phyloP scores from a whole-genome alignment of 2,888 invertebrate genomes.

The Drosophila peninsularis region DNA sequence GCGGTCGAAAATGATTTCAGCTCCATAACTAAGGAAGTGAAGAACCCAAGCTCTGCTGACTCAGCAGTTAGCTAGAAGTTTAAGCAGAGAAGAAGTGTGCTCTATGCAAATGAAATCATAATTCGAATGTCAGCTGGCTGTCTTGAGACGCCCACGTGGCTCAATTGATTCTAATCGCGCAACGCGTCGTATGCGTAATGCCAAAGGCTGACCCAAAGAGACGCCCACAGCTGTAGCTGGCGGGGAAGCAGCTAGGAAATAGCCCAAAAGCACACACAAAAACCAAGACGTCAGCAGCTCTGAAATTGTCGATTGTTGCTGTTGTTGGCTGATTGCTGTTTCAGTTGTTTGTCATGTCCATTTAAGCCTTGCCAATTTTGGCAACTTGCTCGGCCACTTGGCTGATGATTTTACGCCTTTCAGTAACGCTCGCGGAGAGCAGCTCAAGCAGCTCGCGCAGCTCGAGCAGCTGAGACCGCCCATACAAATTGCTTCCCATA shows the following conservation, averaged over 20 bases:
- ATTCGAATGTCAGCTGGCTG: conserved; percentile 36
- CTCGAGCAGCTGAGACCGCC: conserved; percentile 48
- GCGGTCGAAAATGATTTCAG: conserved; percentile 17
- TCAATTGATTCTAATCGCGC: conserved; percentile 47
- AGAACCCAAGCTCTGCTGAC: conserved; percentile 1
- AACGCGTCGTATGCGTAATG: conserved; percentile 66
- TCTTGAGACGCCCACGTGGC: conserved; percentile 30
- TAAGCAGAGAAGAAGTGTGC: conserved; percentile 4
- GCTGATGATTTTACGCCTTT: conserved; percentile 66
- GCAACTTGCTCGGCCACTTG: conserved; percentile 75
- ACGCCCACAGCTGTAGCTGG: conserved; percentile 37
- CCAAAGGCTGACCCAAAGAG: conserved; percentile 57
- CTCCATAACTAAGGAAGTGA: conserved; percentile 30
- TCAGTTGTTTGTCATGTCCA: conserved; percentile 59
- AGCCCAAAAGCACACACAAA: conserved; percentile 41
- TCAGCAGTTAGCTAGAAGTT: conserved; percentile 5
- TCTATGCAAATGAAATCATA: conserved; percentile 36
- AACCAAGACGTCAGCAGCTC: conserved; percentile 45
- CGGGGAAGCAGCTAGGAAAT: conserved; percentile 63
- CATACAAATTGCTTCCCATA: conserved; percentile 74
- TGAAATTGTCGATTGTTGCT: conserved; percentile 23
- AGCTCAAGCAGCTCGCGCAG: neutral
- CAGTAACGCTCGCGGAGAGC: conserved; percentile 47
- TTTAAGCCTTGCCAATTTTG: conserved; percentile 81
- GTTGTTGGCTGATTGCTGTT: conserved; percentile 21